These are phyloP conservation scores for Ooceraea biroi DNA, from an alignment of 1,140 invertebrate species.

Conservation along the genomic window DNA sequence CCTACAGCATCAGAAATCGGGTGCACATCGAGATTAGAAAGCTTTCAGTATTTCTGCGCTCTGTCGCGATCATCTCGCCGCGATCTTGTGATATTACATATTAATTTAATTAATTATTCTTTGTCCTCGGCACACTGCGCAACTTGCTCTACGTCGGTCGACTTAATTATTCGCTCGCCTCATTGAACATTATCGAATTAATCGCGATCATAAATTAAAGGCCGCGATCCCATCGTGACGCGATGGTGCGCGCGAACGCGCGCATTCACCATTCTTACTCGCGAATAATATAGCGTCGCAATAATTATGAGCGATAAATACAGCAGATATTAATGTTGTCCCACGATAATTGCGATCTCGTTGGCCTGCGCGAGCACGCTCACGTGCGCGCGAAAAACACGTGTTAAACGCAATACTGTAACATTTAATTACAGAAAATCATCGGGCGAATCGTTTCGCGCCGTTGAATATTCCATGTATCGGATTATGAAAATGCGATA, in stretches of 20 bases:
- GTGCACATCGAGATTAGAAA: background rate
- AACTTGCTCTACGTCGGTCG: background rate
- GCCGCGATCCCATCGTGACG: slow-evolving; percentile 28
- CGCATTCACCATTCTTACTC: slow-evolving; percentile 33
- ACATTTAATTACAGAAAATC: slow-evolving; percentile 67
- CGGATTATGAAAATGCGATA: slow-evolving; percentile 68
- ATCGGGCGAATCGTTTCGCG: slow-evolving; percentile 65
- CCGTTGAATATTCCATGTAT: slow-evolving; percentile 71
- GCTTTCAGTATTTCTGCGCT: no score
- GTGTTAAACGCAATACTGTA: slow-evolving; percentile 66
- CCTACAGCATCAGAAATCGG: background rate
- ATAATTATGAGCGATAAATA: slow-evolving; percentile 64
- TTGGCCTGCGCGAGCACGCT: background rate
- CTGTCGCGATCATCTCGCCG: background rate
- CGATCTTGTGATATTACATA: background rate
- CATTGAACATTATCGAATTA: slow-evolving; percentile 58
- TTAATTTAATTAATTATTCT: slow-evolving; percentile 53
- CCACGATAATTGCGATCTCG: slow-evolving; percentile 60
- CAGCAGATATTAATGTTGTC: slow-evolving; percentile 54
- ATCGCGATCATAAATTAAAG: slow-evolving; percentile 51
- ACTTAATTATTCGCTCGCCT: slow-evolving; percentile 45
- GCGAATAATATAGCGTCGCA: slow-evolving; percentile 49
- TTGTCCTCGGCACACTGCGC: background rate
- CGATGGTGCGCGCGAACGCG: background rate
- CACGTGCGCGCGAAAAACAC: slow-evolving; percentile 62